Conservation (phyloP, 1,140 invertebrate species). For the Samia ricini region DNA sequence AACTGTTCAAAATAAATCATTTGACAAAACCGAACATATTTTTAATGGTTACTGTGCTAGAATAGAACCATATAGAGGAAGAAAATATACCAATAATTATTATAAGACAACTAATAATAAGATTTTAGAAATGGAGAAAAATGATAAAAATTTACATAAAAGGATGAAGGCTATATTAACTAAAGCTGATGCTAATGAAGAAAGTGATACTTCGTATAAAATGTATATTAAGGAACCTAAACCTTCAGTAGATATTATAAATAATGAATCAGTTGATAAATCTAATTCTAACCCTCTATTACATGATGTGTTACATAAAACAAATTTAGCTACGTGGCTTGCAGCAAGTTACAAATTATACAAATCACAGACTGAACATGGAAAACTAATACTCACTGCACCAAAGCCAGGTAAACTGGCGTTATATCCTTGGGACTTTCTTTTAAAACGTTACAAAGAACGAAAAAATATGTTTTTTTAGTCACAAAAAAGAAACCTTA, state of each 20-base stretch:
- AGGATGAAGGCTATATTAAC: conserved; percentile 34
- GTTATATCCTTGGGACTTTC: conserved; percentile 60
- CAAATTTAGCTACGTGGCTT: conserved; percentile 55
- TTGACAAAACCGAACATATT: neutral
- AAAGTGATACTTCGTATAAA: neutral
- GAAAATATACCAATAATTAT: conserved; percentile 47
- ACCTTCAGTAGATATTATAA: neutral
- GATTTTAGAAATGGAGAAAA: conserved; percentile 55
- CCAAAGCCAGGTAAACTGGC: conserved; percentile 49
- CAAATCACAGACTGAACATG: conserved; percentile 37
- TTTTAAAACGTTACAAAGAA: conserved; percentile 58
- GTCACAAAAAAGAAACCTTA: conserved; percentile 46
- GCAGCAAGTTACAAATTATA: conserved; percentile 57
- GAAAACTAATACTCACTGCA: conserved; percentile 43
- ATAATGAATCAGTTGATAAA: neutral
- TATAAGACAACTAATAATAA: conserved; percentile 50
- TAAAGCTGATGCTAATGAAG: conserved; percentile 8
- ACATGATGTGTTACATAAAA: conserved; percentile 19
- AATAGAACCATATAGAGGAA: conserved; percentile 33
- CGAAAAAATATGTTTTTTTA: conserved; percentile 60
- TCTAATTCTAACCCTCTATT: neutral
- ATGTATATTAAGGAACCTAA: neutral
- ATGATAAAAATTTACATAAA: conserved; percentile 47
- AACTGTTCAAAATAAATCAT: neutral
- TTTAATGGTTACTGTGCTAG: conserved; percentile 34